A percentile compares a stretch with the other conserved stretches of the same genome.
phyloP scores from a whole-genome alignment of 2,888 invertebrate species.

The Patella ulyssiponensis region DNA sequence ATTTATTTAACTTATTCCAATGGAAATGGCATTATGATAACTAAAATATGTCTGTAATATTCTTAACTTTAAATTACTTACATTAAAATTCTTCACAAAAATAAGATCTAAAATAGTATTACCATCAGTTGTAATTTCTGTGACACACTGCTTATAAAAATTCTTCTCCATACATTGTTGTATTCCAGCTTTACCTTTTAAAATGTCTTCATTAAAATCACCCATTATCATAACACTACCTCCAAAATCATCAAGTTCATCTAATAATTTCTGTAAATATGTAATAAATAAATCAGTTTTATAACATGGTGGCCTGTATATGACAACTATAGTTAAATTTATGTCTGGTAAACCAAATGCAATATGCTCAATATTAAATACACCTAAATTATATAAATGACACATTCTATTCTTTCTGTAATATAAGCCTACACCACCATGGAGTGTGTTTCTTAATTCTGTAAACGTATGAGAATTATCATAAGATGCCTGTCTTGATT shows the following conservation, averaged over 20 bases:
- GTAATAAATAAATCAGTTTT: slow-evolving; percentile 17
- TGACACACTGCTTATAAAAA: no score
- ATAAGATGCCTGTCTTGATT: slow-evolving; percentile 16
- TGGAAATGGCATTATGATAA: no score
- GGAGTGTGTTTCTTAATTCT: slow-evolving; percentile 1
- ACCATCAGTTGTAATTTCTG: no score
- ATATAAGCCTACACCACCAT: slow-evolving; percentile 24
- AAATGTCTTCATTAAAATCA: no score
- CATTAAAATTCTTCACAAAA: no score
- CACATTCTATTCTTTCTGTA: not conserved
- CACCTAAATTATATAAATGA: not conserved
- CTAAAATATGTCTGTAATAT: no score
- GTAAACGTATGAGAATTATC: not conserved
- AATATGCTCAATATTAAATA: slow-evolving; percentile 21
- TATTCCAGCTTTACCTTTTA: no score
- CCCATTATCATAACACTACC: not conserved
- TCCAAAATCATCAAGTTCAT: not conserved
- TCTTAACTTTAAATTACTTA: no score
- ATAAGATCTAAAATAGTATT: no score
- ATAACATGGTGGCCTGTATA: slow-evolving; percentile 28
- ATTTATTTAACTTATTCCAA: no score
- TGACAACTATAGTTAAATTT: slow-evolving; percentile 11
- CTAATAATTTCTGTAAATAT: slow-evolving; percentile 1
- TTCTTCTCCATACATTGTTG: no score
- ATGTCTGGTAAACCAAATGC: slow-evolving; percentile 16